Evolutionary conservation across 2,113 vertebrate species (phyloP).

Genomic region (Seriola quinqueradiata): DNA sequence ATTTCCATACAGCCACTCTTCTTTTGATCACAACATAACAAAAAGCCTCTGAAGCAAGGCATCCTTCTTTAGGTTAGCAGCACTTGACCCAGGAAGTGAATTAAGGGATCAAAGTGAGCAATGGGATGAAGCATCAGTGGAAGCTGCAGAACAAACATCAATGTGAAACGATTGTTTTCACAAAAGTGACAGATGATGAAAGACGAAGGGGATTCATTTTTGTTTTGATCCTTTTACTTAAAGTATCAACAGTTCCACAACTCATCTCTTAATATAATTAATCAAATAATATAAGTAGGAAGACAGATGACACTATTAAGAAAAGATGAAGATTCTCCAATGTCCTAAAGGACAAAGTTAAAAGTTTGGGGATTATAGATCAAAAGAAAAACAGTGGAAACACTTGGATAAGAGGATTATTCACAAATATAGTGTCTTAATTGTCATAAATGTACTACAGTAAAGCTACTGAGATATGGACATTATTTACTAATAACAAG

Average conservation of each 20-base stretch:
- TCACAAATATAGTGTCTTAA: slow-evolving; percentile 27
- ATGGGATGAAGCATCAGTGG: slow-evolving; percentile 11
- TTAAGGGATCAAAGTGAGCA: slow-evolving; percentile 53
- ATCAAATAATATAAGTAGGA: slow-evolving; percentile 7
- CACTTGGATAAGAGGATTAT: slow-evolving; percentile 28
- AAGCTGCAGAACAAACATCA: not conserved
- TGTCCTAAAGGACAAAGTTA: slow-evolving; percentile 16
- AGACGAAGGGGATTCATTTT: slow-evolving; percentile 20
- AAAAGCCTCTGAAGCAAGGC: slow-evolving; percentile 31
- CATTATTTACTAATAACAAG: not conserved
- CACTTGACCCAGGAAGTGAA: slow-evolving; percentile 56
- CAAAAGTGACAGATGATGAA: slow-evolving; percentile 41
- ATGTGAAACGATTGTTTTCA: slow-evolving; percentile 27
- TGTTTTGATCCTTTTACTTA: slow-evolving; percentile 17
- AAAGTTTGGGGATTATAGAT: slow-evolving; percentile 21
- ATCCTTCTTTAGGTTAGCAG: slow-evolving; percentile 25
- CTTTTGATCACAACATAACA: slow-evolving; percentile 61
- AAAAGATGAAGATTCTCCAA: slow-evolving; percentile 3
- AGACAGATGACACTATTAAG: slow-evolving; percentile 3
- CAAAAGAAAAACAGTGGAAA: slow-evolving; percentile 17
- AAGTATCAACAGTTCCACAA: not conserved
- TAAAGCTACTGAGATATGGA: slow-evolving; percentile 4
- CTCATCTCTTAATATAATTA: slow-evolving; percentile 13
- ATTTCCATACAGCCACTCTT: slow-evolving; percentile 29
- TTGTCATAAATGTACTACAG: slow-evolving; percentile 18